phyloP scores from a whole-genome alignment of 2,888 invertebrate genomes.

The Pyrocoelia pectoralis region DNA sequence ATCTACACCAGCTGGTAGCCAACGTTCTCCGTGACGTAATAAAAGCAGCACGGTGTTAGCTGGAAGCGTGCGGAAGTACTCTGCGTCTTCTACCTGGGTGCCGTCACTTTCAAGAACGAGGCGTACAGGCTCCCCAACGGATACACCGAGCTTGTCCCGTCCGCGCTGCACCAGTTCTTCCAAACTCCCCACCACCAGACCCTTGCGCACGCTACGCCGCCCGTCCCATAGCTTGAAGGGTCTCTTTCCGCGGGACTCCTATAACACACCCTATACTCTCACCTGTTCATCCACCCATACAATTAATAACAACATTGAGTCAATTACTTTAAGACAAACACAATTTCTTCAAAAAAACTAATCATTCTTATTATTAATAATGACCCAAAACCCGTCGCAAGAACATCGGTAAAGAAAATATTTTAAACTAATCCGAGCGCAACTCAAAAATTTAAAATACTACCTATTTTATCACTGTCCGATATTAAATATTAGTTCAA shows the following conservation, averaged over 20 bases:
- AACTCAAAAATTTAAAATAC: neutral
- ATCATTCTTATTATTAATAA: no score
- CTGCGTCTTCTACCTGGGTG: conserved; percentile 95
- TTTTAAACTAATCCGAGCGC: conserved; percentile 34
- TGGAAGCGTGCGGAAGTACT: conserved; percentile 93
- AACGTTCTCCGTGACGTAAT: conserved; percentile 88
- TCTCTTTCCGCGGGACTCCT: conserved; percentile 95
- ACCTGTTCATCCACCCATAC: conserved; percentile 35
- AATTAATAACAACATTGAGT: conserved; percentile 32
- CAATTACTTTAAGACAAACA: conserved; percentile 29
- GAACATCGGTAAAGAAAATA: conserved; percentile 39
- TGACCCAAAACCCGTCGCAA: conserved; percentile 2
- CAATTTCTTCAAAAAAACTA: conserved; percentile 9
- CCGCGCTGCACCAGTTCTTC: conserved; percentile 77
- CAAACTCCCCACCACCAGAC: conserved; percentile 90
- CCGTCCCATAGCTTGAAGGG: conserved; percentile 98
- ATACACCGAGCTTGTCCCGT: conserved; percentile 89
- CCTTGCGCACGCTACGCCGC: conserved; percentile 92
- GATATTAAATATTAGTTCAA: neutral
- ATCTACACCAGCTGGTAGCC: conserved; percentile 94
- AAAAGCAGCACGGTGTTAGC: conserved; percentile 90
- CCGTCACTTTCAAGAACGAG: conserved; percentile 95
- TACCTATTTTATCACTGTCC: neutral
- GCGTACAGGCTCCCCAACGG: conserved; percentile 85
- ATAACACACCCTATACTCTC: conserved; percentile 56